These are phyloP conservation scores for Vesta saturnalis DNA, from an alignment of 2,888 invertebrate genomes.

Conservation along the genomic window DNA sequence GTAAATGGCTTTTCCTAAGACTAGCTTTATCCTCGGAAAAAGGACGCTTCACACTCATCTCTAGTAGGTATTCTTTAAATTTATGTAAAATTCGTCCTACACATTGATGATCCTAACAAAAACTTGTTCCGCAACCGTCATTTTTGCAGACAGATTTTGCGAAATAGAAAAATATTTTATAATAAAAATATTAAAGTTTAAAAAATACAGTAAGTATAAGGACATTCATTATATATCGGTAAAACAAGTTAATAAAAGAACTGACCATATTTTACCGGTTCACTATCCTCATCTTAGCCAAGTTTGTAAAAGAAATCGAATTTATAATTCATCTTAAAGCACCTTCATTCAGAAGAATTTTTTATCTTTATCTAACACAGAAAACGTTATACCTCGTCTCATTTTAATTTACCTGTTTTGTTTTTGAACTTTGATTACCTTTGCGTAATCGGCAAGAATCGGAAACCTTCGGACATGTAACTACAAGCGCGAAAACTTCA, in stretches of 20 bases:
- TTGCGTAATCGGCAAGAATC: constrained; percentile 2
- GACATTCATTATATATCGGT: neutral
- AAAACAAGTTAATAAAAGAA: neutral
- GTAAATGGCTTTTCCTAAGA: too few species aligned
- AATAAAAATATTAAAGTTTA: too few species aligned
- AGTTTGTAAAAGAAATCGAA: constrained; percentile 2
- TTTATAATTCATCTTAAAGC: neutral
- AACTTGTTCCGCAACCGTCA: neutral
- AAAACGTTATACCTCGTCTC: neutral
- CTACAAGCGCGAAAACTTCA: constrained; percentile 29
- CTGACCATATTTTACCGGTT: constrained; percentile 9
- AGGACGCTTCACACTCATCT: too few species aligned
- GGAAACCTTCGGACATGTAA: constrained; percentile 15
- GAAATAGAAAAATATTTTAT: neutral
- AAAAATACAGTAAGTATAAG: too few species aligned
- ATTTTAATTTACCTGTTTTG: neutral
- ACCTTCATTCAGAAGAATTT: constrained; percentile 7
- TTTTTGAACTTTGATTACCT: constrained; percentile 13
- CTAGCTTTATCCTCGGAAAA: too few species aligned
- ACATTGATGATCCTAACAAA: neutral
- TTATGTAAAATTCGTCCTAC: neutral
- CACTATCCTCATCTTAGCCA: constrained; percentile 2
- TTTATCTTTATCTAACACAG: neutral
- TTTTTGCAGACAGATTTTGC: neutral
- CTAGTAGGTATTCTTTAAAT: too few species aligned